phyloP scores from a whole-genome alignment of 2,888 invertebrate genomes.

The Poecilus cupreus region DNA sequence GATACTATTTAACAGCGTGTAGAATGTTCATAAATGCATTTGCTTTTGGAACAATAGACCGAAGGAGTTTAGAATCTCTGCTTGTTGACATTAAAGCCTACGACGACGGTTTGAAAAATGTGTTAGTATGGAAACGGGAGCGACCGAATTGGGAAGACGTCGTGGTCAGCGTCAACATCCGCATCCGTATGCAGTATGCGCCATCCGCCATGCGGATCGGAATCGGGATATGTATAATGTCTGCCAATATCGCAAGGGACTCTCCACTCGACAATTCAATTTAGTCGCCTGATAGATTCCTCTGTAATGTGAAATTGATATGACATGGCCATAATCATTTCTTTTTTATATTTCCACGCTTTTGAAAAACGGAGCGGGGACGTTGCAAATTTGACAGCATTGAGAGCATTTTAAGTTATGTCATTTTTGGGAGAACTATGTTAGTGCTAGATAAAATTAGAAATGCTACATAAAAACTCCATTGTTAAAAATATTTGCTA shows the following conservation, averaged over 20 bases:
- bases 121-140: neutral
- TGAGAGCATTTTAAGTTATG: neutral
- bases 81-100: too few relatives aligned
- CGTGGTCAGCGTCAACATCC: conserved; percentile 22
- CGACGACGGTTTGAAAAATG: too few relatives aligned
- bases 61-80: too few relatives aligned
- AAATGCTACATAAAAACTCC: neutral
- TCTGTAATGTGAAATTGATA: conserved; percentile 72
- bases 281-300: conserved; percentile 71
- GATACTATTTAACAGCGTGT: too few relatives aligned
- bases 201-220: neutral
- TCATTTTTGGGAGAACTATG: neutral
- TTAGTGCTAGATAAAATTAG: neutral
- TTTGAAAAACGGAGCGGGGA: neutral
- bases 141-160: conserved; percentile 8
- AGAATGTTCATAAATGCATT: too few relatives aligned
- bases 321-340: conserved; percentile 68
- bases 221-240: conserved; percentile 38
- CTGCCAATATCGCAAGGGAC: conserved; percentile 62
- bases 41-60: too few relatives aligned
- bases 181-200: neutral
- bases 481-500: neutral
- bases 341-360: conserved; percentile 64
- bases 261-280: conserved; percentile 71
- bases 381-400: neutral